Evolutionary conservation across 2,113 vertebrate genomes (phyloP).

Genomic region (Potamarius usumacintae): DNA sequence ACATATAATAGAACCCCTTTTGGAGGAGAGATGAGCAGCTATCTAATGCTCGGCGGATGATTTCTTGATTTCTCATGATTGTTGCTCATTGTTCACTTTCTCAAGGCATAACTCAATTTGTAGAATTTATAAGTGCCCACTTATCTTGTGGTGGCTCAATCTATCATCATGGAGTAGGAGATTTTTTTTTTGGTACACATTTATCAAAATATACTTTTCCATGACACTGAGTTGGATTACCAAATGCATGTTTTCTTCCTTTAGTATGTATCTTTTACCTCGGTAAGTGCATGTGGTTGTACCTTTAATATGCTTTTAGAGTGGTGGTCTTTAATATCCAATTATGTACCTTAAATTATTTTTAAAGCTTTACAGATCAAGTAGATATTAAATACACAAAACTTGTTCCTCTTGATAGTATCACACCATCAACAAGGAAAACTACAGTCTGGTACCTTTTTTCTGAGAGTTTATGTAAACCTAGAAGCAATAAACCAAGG

Average conservation of each 20-base stretch:
- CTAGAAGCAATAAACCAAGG: neutral
- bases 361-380: neutral
- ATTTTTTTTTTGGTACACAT: neutral
- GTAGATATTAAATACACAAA: neutral
- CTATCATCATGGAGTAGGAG: neutral
- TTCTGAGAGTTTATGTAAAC: neutral
- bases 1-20: constrained; percentile 32
- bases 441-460: neutral
- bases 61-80: constrained; percentile 19
- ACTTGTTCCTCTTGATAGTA: neutral
- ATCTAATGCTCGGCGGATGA: neutral
- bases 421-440: neutral
- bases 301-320: neutral
- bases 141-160: constrained; percentile 3
- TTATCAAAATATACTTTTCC: neutral
- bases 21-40: constrained; percentile 14
- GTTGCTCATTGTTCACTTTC: constrained; percentile 2
- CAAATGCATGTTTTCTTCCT: neutral
- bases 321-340: neutral
- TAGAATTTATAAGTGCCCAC: constrained; percentile 25
- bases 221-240: no score
- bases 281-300: neutral
- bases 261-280: neutral
- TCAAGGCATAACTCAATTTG: constrained; percentile 19
- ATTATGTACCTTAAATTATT: neutral